Percentiles rank a stretch among this genome's conserved stretches.
These are phyloP conservation scores for Xyrauchen texanus DNA, from an alignment of 2,113 vertebrate genomes.

Conservation along the genomic window DNA sequence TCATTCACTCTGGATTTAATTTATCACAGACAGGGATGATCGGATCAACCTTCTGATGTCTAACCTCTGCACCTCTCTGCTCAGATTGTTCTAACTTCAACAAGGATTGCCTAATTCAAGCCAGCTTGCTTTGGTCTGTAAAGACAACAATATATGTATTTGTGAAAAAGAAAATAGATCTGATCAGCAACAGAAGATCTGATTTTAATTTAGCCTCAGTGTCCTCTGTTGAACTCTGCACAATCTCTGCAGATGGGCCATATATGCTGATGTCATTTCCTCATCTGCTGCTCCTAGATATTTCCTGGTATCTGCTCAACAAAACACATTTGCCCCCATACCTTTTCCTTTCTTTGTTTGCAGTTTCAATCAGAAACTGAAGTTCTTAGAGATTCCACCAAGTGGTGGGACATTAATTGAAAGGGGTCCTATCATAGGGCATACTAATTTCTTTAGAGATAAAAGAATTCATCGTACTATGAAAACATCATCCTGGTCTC, in stretches of 20 bases:
- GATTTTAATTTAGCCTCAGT: conserved; percentile 13
- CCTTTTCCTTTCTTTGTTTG: background rate
- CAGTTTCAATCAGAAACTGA: background rate
- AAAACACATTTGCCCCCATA: background rate
- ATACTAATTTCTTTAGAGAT: no score
- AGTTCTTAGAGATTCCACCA: background rate
- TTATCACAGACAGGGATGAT: conserved; percentile 44
- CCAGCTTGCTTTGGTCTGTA: background rate
- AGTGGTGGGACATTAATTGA: background rate
- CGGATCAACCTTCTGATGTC: conserved; percentile 7
- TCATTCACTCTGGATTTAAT: conserved; percentile 43
- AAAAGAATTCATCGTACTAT: no score
- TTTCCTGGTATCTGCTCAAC: background rate
- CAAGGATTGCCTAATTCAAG: background rate
- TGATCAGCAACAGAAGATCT: background rate
- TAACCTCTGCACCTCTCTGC: conserved; percentile 38
- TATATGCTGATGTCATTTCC: conserved; percentile 30
- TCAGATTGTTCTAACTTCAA: background rate
- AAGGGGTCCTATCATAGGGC: no score
- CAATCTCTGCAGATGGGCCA: conserved; percentile 11
- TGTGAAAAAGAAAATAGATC: conserved; percentile 1
- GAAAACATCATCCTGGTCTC: no score
- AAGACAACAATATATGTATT: conserved; percentile 22
- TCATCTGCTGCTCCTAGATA: conserved; percentile 8
- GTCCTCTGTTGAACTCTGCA: conserved; percentile 29